A percentile compares a stretch with the other conserved stretches of the same genome.
phyloP scores from a whole-genome alignment of 2,797 vertebrate species.

The Aeoliscus strigatus region DNA sequence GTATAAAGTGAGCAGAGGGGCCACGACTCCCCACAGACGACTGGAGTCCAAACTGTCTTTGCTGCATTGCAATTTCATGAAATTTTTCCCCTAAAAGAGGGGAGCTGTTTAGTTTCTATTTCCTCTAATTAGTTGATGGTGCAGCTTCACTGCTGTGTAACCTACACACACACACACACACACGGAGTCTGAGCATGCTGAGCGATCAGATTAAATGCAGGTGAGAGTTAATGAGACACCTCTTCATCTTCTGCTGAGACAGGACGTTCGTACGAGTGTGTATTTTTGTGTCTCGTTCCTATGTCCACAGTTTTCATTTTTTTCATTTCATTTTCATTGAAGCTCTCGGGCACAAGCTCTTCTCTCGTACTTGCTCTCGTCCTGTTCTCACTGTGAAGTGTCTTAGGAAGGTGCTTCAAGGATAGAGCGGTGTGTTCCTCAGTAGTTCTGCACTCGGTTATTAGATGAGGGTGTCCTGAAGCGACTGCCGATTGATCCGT shows the following conservation, averaged over 20 bases:
- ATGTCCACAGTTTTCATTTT: background rate
- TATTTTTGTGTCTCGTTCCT: background rate
- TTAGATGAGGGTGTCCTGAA: constrained; percentile 56
- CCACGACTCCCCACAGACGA: constrained; percentile 1
- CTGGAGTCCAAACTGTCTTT: constrained; percentile 6
- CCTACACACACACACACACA: constrained; percentile 21
- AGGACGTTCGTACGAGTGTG: constrained; percentile 1
- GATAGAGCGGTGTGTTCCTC: constrained; percentile 38
- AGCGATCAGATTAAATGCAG: constrained; percentile 35
- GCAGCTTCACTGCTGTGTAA: constrained; percentile 25
- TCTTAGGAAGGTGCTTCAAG: constrained; percentile 50
- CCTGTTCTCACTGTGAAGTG: constrained; percentile 18
- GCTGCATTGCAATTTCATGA: too few relatives aligned
- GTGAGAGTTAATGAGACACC: constrained; percentile 57
- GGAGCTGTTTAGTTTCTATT: constrained; percentile 41
- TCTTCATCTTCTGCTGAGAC: constrained; percentile 36
- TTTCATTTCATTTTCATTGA: too few relatives aligned
- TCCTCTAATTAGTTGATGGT: constrained; percentile 48
- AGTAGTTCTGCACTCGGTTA: constrained; percentile 38
- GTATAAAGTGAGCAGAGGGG: too few relatives aligned
- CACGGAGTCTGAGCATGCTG: constrained; percentile 36
- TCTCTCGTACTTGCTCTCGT: too few relatives aligned
- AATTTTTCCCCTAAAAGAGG: constrained; percentile 15
- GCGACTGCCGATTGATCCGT: constrained; percentile 51
- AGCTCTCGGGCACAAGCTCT: too few relatives aligned